Evolutionary conservation across 2,888 invertebrate genomes (phyloP), one percentile per base, ranked within the genome.

Genomic region (Euplexia lucipara): DNA sequence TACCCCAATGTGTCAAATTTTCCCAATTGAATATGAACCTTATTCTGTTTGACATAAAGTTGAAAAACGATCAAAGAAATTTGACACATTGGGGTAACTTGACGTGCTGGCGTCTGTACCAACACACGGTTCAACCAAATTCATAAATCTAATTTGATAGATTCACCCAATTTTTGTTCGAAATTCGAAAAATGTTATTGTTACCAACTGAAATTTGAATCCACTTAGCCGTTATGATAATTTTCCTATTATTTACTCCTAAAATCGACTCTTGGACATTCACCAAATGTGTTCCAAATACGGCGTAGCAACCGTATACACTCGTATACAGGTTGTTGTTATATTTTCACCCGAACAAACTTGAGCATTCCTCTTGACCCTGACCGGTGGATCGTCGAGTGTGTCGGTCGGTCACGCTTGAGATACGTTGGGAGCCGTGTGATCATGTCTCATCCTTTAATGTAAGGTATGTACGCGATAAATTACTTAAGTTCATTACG

Each of bases 331-430:
- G 45, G 39, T 4, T 52, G 73, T 20, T 62, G 48, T 41, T 34
- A 39, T 45, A 12, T 53, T 67, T 42, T n/a, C 49, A 35, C 30
- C 18, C 20, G 16, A 66, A 41, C 14, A 37, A 65, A 35, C 39
- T 56, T 41, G 66, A 66, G 54, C 26, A 35, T 8, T 41, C 22
- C 22, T 20, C 41, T 47, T 48, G 47, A 67, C 57, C 70, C 32
- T 75, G 70, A 52, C 34, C 52, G n/a, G 20, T 12, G 52, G 45
- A 37, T 14, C 57, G 16, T 57, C 32, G 20, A 75, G 70, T 75
- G 70, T 67, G 69, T 70, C 69, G 37, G 69, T 70, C 69, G 37
- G 70, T 75, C 57, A 75, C 16, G 75, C 69, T 48, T 68, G 75
- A 57, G 41, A 48, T 34, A 57, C 32, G 30, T 9, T 30, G 39